Evolutionary conservation across 1,140 invertebrate genomes (phyloP), one percentile per base, ranked within the genome.

Genomic region (Drosophila albomicans): DNA sequence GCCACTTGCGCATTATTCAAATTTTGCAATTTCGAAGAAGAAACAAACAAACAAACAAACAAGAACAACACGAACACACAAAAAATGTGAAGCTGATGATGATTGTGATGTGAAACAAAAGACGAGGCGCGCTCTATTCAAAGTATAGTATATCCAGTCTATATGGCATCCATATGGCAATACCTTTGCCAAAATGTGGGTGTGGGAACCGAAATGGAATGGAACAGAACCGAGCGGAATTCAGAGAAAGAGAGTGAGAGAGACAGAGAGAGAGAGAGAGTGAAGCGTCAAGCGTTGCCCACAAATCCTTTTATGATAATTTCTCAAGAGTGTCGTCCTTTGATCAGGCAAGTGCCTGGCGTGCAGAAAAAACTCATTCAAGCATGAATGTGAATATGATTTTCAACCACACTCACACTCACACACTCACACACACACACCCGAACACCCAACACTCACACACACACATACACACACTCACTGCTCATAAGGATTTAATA

Each of bases 241-340:
- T 8, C 7, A 8, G 35, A 38, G 35, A 38, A 8, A 20, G 8
- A 38, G 35, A 38, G 8, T 8, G 35, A 2, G 35, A 8, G 35
- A 35, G 32, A 16, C 16, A 16, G 16, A 38, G 35, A 38, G 35
- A 38, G 35, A 38, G 35, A 38, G 35, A 38, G 35, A 38, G 35
- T 3, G 35, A 38, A 32, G 15, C 43, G 73, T 49, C 69, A 64
- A 20, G 41, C 62, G 64, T 70, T 62, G 70, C 81, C 81, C 78
- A 64, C 82, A 81, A 87, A 84, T 87, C 82, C 88, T 91, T 91
- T 91, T 91, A 91, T 91, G 87, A 91, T 91, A 91, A 91, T 91
- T 91, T 91, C 87, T 91, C 87, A 91, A 88, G 87, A 91, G 87
- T 91, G 87, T 91, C 87, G 87, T 91, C 87, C 88, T 91, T 91